These are phyloP conservation scores for Xenentodon cancila DNA, from an alignment of 2,797 vertebrate species.

Conservation along the genomic window DNA sequence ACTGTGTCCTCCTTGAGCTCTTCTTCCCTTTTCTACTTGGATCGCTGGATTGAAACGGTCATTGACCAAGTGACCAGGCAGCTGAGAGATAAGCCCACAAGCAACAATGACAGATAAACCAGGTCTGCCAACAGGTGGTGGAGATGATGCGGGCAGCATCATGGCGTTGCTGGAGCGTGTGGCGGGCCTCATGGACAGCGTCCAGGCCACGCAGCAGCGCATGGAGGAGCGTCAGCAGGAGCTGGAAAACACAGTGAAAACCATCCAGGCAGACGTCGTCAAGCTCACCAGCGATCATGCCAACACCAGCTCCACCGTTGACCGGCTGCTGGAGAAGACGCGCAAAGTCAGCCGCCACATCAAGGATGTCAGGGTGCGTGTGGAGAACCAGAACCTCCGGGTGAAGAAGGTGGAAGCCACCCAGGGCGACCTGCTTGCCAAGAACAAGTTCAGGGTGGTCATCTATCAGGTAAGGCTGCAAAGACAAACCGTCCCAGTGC, in stretches of 20 bases:
- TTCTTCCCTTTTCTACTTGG: constrained; percentile 1
- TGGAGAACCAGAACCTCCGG: constrained; percentile 90
- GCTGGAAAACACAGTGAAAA: constrained; percentile 91
- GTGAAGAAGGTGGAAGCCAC: constrained; percentile 94
- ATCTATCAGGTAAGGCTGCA: constrained; percentile 86
- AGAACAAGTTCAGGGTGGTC: constrained; percentile 97
- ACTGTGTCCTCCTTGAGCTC: neutral
- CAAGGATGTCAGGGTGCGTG: constrained; percentile 92
- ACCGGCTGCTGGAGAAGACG: constrained; percentile 94
- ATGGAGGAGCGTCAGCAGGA: constrained; percentile 94
- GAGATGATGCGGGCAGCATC: constrained; percentile 87
- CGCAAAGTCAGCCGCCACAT: constrained; percentile 92
- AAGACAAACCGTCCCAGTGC: neutral
- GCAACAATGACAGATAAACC: constrained; percentile 76
- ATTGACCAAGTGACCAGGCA: neutral
- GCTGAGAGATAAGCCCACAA: neutral
- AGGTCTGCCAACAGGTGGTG: constrained; percentile 60
- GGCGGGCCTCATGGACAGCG: constrained; percentile 91
- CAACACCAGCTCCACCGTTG: constrained; percentile 85
- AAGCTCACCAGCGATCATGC: constrained; percentile 91
- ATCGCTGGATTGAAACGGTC: neutral
- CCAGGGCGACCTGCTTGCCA: constrained; percentile 93
- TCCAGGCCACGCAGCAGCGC: constrained; percentile 93
- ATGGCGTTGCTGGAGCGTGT: constrained; percentile 93
- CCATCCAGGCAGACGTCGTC: constrained; percentile 90